phyloP scores from a whole-genome alignment of 2,113 vertebrate species.

The Hippolais icterina region DNA sequence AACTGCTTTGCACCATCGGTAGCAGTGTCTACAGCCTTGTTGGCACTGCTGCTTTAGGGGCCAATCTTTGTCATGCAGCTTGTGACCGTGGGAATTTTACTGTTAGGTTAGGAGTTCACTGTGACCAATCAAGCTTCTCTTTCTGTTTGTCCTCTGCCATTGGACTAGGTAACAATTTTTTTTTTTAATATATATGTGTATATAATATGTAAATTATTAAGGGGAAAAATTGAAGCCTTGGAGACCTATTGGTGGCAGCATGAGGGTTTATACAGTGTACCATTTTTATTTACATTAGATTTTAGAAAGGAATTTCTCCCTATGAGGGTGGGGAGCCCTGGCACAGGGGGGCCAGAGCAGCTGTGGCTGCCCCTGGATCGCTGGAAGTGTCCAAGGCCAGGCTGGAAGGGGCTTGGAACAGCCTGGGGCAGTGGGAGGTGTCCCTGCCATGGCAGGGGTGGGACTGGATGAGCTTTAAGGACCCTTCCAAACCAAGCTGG shows the following conservation, averaged over 20 bases:
- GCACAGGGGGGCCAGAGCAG: background rate
- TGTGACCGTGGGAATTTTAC: background rate
- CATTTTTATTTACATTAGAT: background rate
- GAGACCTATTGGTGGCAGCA: background rate
- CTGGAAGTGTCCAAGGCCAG: background rate
- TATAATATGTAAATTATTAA: background rate
- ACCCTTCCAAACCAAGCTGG: background rate
- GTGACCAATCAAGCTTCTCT: background rate
- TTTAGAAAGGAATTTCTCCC: background rate
- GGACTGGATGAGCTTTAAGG: background rate
- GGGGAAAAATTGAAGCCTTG: background rate
- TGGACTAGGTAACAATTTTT: background rate
- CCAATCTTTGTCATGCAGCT: accelerated
- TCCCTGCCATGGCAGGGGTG: background rate
- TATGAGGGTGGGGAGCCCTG: background rate
- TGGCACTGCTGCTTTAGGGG: background rate
- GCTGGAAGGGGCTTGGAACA: accelerated
- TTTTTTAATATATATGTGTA: accelerated
- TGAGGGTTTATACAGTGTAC: background rate
- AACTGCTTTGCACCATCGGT: background rate
- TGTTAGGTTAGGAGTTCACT: accelerated
- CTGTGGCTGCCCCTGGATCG: background rate
- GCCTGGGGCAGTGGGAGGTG: accelerated
- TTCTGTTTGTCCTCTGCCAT: background rate
- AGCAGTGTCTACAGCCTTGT: accelerated